A percentile compares a stretch with the other conserved stretches of the same genome.
phyloP scores from a whole-genome alignment of 2,797 vertebrate species.

The Tiaroga cobitis region DNA sequence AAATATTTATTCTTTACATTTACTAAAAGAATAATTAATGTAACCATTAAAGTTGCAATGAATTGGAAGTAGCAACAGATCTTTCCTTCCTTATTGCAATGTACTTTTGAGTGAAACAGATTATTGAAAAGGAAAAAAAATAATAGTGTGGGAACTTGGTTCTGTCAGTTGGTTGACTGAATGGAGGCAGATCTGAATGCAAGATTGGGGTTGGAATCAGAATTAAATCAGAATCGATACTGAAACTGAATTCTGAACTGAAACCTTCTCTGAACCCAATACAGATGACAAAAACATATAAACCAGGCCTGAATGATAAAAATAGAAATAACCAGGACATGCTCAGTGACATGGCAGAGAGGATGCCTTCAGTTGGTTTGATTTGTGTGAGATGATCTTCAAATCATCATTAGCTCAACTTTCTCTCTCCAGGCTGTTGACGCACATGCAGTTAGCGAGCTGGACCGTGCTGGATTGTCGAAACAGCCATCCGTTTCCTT shows the following conservation, averaged over 20 bases:
- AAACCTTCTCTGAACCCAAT: slow-evolving; percentile 54
- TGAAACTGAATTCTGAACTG: slow-evolving; percentile 25
- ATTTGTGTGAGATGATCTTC: slow-evolving; percentile 45
- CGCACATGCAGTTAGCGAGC: slow-evolving; percentile 51
- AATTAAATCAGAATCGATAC: neutral
- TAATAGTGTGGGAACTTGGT: neutral
- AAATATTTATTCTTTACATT: neutral
- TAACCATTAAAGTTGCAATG: neutral
- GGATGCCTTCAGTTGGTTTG: slow-evolving; percentile 42
- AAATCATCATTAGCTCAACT: slow-evolving; percentile 61
- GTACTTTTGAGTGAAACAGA: neutral
- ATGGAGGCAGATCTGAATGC: slow-evolving; percentile 7
- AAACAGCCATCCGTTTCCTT: slow-evolving; percentile 49
- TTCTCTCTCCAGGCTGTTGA: slow-evolving; percentile 49
- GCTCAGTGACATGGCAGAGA: slow-evolving; percentile 30
- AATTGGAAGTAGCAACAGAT: neutral
- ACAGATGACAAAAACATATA: slow-evolving; percentile 42
- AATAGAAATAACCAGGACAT: slow-evolving; percentile 42
- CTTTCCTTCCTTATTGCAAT: neutral
- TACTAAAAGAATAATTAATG: neutral
- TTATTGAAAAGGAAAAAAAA: neutral
- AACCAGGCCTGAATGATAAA: slow-evolving; percentile 39
- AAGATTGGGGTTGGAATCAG: neutral
- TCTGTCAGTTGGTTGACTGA: neutral
- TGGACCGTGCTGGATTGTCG: slow-evolving; percentile 56